Evolutionary conservation across 1,140 invertebrate genomes (phyloP).

Genomic region (Scylla paramamosain): DNA sequence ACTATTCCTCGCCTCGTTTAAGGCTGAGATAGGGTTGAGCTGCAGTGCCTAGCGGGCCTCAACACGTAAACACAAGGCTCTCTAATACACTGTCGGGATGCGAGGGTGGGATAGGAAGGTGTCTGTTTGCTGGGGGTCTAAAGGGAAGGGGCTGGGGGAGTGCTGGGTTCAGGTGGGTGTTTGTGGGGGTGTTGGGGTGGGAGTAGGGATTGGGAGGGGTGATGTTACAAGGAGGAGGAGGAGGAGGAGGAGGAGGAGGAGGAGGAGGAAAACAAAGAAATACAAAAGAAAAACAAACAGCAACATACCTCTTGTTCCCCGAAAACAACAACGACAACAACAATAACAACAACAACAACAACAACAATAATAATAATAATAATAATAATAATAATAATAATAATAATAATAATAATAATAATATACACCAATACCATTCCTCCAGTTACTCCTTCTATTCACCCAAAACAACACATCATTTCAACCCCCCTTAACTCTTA

Average conservation of each 20-base stretch:
- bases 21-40: neutral
- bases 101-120: neutral
- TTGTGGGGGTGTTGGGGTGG: neutral
- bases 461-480: neutral
- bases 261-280: neutral
- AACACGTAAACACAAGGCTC: neutral
- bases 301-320: neutral
- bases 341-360: no score
- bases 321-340: no score
- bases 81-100: neutral
- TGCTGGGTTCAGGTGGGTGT: neutral
- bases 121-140: neutral
- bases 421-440: neutral
- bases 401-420: no score
- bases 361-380: no score
- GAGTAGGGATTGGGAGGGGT: neutral
- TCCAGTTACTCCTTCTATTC: neutral
- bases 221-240: neutral
- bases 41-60: neutral
- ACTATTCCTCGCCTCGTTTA: constrained; percentile 22
- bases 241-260: neutral
- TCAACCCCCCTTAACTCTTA: neutral
- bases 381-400: no score
- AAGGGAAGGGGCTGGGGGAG: neutral
- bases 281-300: neutral